phyloP scores from a whole-genome alignment of 2,888 invertebrate genomes.

The Brenthis ino region DNA sequence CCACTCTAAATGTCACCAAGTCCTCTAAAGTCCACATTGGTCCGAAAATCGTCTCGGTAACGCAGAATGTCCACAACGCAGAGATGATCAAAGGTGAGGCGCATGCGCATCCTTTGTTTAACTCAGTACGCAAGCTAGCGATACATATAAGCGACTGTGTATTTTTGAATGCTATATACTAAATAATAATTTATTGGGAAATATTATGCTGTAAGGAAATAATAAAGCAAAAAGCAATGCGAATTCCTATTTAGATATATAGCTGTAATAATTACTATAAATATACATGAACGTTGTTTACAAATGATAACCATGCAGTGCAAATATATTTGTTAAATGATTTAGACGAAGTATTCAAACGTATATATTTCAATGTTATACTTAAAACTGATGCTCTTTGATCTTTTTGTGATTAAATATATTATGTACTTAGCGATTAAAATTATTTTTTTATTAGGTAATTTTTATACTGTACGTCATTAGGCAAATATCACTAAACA shows the following conservation, averaged over 20 bases:
- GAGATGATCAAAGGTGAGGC: conserved; percentile 72
- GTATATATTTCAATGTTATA: not conserved
- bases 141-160: conserved; percentile 1
- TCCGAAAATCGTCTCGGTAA: conserved; percentile 66
- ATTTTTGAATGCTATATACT: not conserved
- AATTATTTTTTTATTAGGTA: no score
- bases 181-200: not conserved
- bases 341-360: conserved; percentile 13
- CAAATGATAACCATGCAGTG: conserved; percentile 23
- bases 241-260: conserved; percentile 12
- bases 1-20: conserved; percentile 61
- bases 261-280: conserved; percentile 12
- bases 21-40: conserved; percentile 67
- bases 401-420: not conserved
- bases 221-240: conserved; percentile 6
- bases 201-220: not conserved
- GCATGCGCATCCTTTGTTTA: conserved; percentile 26
- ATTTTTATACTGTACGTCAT: no score
- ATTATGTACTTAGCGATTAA: no score
- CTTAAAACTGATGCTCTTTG: not conserved
- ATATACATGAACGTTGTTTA: conserved; percentile 23
- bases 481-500: no score
- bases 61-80: conserved; percentile 66
- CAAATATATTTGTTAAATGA: conserved; percentile 23
- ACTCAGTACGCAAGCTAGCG: conserved; percentile 4